A percentile compares a stretch with the other conserved stretches of the same genome.
phyloP scores from a whole-genome alignment of 2,888 invertebrate species.

The Melinopterus prodromus region DNA sequence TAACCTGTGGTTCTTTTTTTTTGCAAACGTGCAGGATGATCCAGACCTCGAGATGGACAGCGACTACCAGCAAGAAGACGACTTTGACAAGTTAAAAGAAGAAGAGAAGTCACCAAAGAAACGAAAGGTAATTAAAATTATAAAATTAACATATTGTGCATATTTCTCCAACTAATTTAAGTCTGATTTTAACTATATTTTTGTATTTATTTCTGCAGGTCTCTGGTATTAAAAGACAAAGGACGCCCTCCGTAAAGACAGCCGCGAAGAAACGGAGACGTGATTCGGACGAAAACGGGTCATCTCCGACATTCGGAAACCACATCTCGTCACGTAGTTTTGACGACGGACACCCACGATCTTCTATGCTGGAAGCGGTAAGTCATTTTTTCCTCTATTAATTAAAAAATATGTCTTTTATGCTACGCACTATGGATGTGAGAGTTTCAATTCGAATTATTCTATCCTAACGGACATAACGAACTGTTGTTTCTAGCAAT shows the following conservation, averaged over 20 bases:
- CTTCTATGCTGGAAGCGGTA: constrained; percentile 75
- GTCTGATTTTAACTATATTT: not conserved
- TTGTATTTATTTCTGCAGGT: constrained; percentile 28
- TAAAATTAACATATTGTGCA: constrained; percentile 19
- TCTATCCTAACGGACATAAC: not conserved
- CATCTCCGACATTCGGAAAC: constrained; percentile 65
- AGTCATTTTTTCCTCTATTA: constrained; percentile 56
- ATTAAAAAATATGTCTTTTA: not conserved
- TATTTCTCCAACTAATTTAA: not conserved
- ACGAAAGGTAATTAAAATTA: constrained; percentile 49
- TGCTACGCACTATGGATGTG: not conserved
- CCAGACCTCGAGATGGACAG: constrained; percentile 64
- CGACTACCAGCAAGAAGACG: constrained; percentile 65
- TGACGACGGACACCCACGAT: constrained; percentile 68
- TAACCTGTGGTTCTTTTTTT: no score
- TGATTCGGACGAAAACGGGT: constrained; percentile 61
- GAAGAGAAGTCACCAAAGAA: constrained; percentile 46
- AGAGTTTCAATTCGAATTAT: not conserved
- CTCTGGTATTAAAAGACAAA: constrained; percentile 35
- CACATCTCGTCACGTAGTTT: constrained; percentile 57
- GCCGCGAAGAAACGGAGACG: constrained; percentile 36
- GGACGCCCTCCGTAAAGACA: constrained; percentile 36
- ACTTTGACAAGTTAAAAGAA: constrained; percentile 71
- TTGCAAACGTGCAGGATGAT: constrained; percentile 55
- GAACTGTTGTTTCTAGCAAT: constrained; percentile 28